Percentiles rank a stretch among this genome's conserved stretches.
Conservation (phyloP, 2,797 vertebrate species). For the Chaetodon trifasciatus region DNA sequence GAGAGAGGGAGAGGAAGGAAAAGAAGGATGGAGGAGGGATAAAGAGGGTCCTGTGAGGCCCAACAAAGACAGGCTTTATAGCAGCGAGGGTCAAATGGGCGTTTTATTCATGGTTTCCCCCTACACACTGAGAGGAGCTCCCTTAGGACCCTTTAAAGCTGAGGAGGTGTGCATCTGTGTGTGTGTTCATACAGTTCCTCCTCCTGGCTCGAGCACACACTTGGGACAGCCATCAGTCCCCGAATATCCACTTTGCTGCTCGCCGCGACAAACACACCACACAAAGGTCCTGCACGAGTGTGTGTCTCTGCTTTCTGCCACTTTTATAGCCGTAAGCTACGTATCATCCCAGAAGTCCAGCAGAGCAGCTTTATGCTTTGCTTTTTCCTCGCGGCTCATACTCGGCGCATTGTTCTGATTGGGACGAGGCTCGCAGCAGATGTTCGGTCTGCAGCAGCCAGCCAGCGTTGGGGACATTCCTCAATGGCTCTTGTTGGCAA, state of each 20-base stretch:
- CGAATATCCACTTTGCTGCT: constrained; percentile 35
- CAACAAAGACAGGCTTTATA: constrained; percentile 83
- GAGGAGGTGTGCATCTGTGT: constrained; percentile 52
- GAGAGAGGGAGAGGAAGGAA: constrained; percentile 69
- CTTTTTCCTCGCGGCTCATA: constrained; percentile 33
- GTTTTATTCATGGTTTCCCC: constrained; percentile 78
- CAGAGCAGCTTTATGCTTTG: constrained; percentile 1
- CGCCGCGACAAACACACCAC: constrained; percentile 15
- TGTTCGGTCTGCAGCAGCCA: constrained; percentile 67
- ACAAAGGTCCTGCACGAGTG: constrained; percentile 16
- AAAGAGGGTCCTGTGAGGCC: constrained; percentile 80
- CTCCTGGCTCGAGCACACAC: constrained; percentile 21
- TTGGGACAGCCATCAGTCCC: constrained; percentile 37
- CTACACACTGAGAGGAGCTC: constrained; percentile 72
- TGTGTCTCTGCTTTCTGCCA: constrained; percentile 9
- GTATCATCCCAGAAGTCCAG: constrained; percentile 35
- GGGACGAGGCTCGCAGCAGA: constrained; percentile 54
- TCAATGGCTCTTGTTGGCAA: constrained; percentile 62
- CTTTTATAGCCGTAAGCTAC: constrained; percentile 38
- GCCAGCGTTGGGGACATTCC: constrained; percentile 70
- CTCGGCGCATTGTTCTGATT: constrained; percentile 37
- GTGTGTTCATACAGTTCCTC: constrained; percentile 41
- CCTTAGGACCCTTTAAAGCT: constrained; percentile 70
- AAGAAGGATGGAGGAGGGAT: constrained; percentile 72
- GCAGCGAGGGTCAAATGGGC: constrained; percentile 74